A percentile compares a stretch with the other conserved stretches of the same genome.
phyloP scores from a whole-genome alignment of 2,113 vertebrate species.

The Lonchura striata region DNA sequence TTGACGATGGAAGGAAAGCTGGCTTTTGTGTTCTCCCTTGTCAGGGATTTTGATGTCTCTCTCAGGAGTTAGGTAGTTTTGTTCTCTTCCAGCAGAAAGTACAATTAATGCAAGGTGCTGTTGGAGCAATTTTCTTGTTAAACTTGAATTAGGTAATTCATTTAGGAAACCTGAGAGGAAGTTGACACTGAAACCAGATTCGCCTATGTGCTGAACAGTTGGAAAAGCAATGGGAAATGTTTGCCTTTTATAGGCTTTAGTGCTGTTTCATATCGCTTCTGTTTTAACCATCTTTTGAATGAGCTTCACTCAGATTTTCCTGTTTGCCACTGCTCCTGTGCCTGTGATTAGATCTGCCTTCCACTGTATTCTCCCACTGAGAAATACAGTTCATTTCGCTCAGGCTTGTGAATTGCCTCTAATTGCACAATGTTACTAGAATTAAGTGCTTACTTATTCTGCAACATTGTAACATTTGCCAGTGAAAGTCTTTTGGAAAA shows the following conservation, averaged over 20 bases:
- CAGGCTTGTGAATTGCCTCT: not conserved
- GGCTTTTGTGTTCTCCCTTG: not conserved
- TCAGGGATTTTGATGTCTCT: constrained; percentile 23
- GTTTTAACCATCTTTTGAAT: not conserved
- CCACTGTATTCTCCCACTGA: not conserved
- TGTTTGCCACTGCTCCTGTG: not conserved
- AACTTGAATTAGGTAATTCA: not conserved
- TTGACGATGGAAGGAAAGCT: not conserved
- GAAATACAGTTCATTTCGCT: not conserved
- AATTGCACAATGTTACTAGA: not conserved
- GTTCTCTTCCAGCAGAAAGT: not conserved
- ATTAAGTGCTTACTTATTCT: not conserved
- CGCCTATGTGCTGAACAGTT: not conserved
- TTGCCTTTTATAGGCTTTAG: not conserved
- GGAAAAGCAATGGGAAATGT: not conserved
- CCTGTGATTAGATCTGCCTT: not conserved
- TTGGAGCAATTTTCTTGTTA: constrained; percentile 18
- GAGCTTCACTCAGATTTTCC: not conserved
- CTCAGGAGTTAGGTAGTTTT: not conserved
- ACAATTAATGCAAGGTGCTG: not conserved
- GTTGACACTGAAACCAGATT: not conserved
- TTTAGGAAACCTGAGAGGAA: constrained; percentile 24
- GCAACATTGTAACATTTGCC: not conserved
- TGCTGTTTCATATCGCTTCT: not conserved
- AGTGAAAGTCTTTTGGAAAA: not conserved